A percentile compares a stretch with the other conserved stretches of the same genome.
Conservation (phyloP, 2,797 vertebrate genomes). For the Cirrhinus mrigala region DNA sequence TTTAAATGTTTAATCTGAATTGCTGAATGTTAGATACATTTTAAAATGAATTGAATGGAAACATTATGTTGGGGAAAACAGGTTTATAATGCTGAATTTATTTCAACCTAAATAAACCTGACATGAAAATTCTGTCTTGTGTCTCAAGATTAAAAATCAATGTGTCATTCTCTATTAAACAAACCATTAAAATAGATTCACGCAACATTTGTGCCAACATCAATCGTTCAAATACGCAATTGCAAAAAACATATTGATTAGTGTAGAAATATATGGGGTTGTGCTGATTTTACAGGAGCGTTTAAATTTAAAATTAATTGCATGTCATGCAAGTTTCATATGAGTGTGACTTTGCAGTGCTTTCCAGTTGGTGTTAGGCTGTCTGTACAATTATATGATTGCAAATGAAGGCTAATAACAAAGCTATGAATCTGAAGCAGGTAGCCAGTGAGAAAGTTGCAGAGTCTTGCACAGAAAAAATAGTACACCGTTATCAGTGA, state of each 20-base stretch:
- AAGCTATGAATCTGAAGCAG: not conserved
- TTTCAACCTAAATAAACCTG: conserved; percentile 72
- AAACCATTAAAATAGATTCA: not conserved
- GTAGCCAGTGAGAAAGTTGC: not conserved
- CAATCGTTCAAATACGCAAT: not conserved
- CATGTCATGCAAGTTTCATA: not conserved
- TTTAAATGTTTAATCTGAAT: conserved; percentile 78
- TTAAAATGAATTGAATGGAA: conserved; percentile 62
- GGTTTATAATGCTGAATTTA: conserved; percentile 73
- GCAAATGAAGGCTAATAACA: not conserved
- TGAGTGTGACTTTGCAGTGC: not conserved
- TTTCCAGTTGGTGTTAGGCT: not conserved
- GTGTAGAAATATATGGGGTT: not conserved
- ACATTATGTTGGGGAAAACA: conserved; percentile 62
- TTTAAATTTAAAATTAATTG: not conserved
- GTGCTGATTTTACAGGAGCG: not conserved
- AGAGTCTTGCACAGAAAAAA: no score
- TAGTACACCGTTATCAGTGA: no score
- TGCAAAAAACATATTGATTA: not conserved
- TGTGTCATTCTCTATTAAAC: not conserved
- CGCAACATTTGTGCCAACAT: not conserved
- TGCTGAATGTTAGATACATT: conserved; percentile 68
- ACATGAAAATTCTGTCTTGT: conserved; percentile 24
- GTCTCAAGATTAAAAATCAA: not conserved
- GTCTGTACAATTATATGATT: not conserved